phyloP scores from a whole-genome alignment of 2,113 vertebrate species.

The Oriolus oriolus region DNA sequence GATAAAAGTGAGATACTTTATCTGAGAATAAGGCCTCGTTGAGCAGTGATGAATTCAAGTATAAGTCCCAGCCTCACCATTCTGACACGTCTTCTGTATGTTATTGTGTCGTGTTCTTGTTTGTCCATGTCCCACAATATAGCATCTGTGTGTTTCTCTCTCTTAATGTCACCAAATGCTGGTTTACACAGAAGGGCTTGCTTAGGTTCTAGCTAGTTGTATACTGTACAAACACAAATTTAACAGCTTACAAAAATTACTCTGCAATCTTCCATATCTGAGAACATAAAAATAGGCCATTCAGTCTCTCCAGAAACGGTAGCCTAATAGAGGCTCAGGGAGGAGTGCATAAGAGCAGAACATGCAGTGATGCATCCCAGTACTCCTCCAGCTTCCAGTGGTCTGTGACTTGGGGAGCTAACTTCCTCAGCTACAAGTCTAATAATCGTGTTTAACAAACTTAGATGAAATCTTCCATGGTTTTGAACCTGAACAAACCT shows the following conservation, averaged over 20 bases:
- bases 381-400: not conserved
- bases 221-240: slow-evolving; percentile 30
- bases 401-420: not conserved
- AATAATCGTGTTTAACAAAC: not conserved
- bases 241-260: slow-evolving; percentile 31
- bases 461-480: not conserved
- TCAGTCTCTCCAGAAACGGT: not conserved
- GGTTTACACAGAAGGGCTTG: slow-evolving; percentile 32
- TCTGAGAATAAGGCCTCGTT: not conserved
- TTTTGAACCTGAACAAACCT: not conserved
- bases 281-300: not conserved
- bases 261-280: not conserved
- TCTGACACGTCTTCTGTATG: not conserved
- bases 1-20: not conserved
- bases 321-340: not conserved
- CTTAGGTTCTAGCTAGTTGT: slow-evolving; percentile 18
- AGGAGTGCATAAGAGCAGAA: not conserved
- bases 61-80: not conserved
- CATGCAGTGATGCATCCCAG: not conserved
- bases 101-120: not conserved
- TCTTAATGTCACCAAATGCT: slow-evolving; percentile 57
- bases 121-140: slow-evolving; percentile 23
- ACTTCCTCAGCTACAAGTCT: not conserved
- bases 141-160: slow-evolving; percentile 46
- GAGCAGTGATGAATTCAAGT: not conserved